Evolutionary conservation across 2,888 invertebrate species (phyloP), one percentile per base, ranked within the genome.

Genomic region (Sipunculus nudus): DNA sequence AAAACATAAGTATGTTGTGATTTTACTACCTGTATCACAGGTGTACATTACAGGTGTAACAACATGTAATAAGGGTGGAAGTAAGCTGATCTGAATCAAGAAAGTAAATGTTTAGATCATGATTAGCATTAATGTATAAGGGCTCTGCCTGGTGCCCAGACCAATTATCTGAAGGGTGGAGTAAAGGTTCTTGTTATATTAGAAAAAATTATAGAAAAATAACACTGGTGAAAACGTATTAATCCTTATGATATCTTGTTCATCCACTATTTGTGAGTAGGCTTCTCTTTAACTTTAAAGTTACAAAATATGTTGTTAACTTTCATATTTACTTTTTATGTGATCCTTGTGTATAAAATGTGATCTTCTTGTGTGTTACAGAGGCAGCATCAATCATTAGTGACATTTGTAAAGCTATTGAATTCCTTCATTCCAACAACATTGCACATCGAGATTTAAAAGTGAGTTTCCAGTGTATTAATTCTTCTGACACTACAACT

Each of bases 381-480:
- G 95, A 95, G 85, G 94, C 94, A 50, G 94, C 94, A 46, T 90
- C 93, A 87, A 92, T 98, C 77, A 96, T 98, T 91, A 91, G 92
- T 80, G 94, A 96, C 80, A 97, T 99, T 75, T 96, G 96, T 82
- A 90, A 92, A 47, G 97, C 98, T 0, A 94, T 98, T 0, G 91
- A 92, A 65, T 94, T 92, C 84, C 87, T 99, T 52, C 99, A 99
- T 86, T 91, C 92, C 79, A 89, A 91, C 79, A 92, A 96, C 85
- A 96, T 98, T 71, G 98, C 98, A 31, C 98, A 99, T 84, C 88
- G 98, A 67, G 98, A 99, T 86, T 89, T 99, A 73, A 99, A 99
- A 85, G 96, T 96, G 68, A 65, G 62, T 25, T 8, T 29, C 16
- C n/a, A n/a, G n/a, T n/a, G n/a, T n/a, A 38, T 8, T 54, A 23